A percentile compares a stretch with the other conserved stretches of the same genome.
These are phyloP conservation scores for Branchellion lobata DNA, from an alignment of 2,888 invertebrate species.

Conservation along the genomic window DNA sequence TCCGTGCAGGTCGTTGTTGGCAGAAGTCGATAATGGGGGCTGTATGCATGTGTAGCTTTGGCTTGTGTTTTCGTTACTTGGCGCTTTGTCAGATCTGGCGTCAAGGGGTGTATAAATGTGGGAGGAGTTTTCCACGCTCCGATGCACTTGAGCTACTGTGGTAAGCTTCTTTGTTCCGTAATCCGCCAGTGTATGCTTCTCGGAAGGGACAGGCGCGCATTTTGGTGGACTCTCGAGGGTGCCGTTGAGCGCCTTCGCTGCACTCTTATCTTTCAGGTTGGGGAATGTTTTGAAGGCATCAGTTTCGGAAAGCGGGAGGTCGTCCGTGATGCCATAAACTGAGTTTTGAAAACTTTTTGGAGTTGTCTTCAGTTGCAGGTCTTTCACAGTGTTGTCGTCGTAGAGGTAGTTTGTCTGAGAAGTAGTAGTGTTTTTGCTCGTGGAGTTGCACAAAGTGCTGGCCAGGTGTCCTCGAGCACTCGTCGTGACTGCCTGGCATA, in stretches of 20 bases:
- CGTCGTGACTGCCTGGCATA: constrained; percentile 33
- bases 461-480: not conserved
- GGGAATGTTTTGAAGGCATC: not conserved
- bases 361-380: not conserved
- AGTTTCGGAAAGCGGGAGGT: not conserved
- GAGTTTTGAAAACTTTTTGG: constrained; percentile 34
- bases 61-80: not conserved
- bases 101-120: not conserved
- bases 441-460: not conserved
- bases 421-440: not conserved
- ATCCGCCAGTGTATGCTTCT: constrained; percentile 34
- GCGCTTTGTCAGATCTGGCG: not conserved
- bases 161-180: constrained; percentile 38
- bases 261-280: constrained; percentile 12
- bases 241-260: constrained; percentile 26
- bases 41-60: not conserved
- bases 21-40: not conserved
- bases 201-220: not conserved
- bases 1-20: not conserved
- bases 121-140: constrained; percentile 14
- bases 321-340: constrained; percentile 1
- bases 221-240: constrained; percentile 28
- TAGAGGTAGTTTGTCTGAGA: not conserved
- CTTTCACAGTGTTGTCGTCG: not conserved
- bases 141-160: constrained; percentile 41